phyloP scores from a whole-genome alignment of 2,113 vertebrate genomes.

The Melanotaenia duboulayi region DNA sequence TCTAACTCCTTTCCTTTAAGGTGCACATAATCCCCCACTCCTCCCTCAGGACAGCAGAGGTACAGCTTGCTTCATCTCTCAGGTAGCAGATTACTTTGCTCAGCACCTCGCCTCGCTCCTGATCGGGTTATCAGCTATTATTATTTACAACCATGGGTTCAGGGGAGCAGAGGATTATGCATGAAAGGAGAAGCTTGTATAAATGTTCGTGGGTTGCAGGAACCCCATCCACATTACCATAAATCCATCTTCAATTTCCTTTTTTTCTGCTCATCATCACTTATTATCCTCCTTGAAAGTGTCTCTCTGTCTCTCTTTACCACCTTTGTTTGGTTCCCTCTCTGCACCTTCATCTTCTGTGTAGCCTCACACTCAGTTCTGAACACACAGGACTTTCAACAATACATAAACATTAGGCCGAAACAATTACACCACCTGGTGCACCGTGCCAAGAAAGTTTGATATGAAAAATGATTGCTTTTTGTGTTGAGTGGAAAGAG shows the following conservation, averaged over 20 bases:
- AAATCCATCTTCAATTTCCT: constrained; percentile 50
- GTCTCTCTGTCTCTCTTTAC: neutral
- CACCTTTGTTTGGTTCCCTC: constrained; percentile 11
- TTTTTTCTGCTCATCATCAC: constrained; percentile 42
- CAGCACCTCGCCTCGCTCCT: constrained; percentile 24
- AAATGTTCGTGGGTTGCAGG: constrained; percentile 10
- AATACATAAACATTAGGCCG: constrained; percentile 61
- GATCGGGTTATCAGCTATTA: constrained; percentile 53
- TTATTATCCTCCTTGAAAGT: constrained; percentile 34
- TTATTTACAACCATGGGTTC: constrained; percentile 65
- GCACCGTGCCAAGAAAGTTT: constrained; percentile 40
- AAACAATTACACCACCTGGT: constrained; percentile 55
- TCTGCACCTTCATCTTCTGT: constrained; percentile 37
- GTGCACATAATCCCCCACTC: neutral
- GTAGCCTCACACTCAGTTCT: constrained; percentile 20
- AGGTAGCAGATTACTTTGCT: constrained; percentile 47
- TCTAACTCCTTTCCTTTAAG: neutral
- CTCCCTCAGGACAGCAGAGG: neutral
- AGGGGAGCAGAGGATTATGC: constrained; percentile 43
- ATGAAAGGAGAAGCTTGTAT: constrained; percentile 14
- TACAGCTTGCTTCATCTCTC: constrained; percentile 21
- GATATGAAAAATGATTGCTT: constrained; percentile 62
- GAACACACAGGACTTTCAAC: constrained; percentile 31
- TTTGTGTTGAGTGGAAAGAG: constrained; percentile 34
- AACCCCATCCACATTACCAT: constrained; percentile 34